phyloP scores from a whole-genome alignment of 2,113 vertebrate genomes.

The Gopherus evgoodei region DNA sequence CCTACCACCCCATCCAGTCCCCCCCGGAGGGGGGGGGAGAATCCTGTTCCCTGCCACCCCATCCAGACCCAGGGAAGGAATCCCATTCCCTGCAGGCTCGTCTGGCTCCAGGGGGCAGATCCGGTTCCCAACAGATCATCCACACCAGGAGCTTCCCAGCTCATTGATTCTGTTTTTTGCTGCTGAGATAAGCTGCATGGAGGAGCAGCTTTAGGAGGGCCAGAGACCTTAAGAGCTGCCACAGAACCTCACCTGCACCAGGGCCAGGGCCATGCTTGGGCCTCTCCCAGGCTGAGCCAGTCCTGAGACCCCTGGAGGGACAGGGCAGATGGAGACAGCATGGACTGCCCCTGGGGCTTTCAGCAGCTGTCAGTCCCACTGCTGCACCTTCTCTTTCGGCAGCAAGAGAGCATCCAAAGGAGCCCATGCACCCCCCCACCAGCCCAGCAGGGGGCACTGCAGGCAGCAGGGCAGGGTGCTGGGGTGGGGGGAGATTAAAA shows the following conservation, averaged over 20 bases:
- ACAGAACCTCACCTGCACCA: accelerated
- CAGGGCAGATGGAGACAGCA: not conserved
- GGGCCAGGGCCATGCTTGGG: not conserved
- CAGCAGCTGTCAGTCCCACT: not conserved
- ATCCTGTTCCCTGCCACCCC: not conserved
- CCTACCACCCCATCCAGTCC: too few species aligned
- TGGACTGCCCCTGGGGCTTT: not conserved
- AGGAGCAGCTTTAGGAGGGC: not conserved
- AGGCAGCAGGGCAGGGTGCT: too few species aligned
- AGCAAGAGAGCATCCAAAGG: not conserved
- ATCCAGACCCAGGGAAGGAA: not conserved
- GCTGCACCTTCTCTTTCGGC: not conserved
- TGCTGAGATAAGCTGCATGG: not conserved
- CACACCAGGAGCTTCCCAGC: not conserved
- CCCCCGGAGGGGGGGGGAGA: too few species aligned
- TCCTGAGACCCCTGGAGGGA: not conserved
- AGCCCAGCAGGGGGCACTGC: too few species aligned
- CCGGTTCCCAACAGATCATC: not conserved
- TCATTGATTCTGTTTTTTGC: not conserved
- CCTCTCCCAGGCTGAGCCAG: not conserved
- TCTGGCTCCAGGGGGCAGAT: not conserved
- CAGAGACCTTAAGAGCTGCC: not conserved
- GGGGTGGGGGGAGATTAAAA: too few species aligned
- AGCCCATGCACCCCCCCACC: not conserved
- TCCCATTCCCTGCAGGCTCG: not conserved